phyloP scores from a whole-genome alignment of 2,888 invertebrate species.

The Psylliodes chrysocephalus region DNA sequence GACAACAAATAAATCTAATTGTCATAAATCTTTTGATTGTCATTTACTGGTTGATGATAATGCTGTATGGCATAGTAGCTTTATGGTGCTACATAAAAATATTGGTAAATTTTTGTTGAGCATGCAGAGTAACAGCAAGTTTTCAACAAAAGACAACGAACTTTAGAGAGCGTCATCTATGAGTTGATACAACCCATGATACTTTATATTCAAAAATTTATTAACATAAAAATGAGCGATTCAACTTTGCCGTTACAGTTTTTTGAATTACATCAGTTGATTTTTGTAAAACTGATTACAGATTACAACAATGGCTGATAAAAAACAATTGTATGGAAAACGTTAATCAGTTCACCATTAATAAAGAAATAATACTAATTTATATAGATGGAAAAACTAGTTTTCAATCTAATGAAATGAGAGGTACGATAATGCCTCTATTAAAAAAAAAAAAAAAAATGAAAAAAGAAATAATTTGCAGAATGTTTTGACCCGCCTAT shows the following conservation, averaged over 20 bases:
- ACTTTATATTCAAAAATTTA: neutral
- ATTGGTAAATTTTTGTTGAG: no score
- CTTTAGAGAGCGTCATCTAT: neutral
- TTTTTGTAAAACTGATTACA: neutral
- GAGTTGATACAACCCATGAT: neutral
- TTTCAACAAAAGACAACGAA: no score
- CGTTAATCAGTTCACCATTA: neutral
- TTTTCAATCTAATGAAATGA: neutral
- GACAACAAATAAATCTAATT: neutral
- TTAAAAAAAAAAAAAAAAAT: neutral
- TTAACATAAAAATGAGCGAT: neutral
- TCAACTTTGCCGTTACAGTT: neutral
- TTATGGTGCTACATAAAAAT: no score
- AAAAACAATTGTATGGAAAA: neutral
- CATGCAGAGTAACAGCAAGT: no score
- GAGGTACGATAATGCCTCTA: neutral
- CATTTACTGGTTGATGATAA: no score
- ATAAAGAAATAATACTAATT: neutral
- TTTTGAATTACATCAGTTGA: neutral
- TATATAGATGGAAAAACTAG: neutral
- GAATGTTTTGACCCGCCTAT: neutral
- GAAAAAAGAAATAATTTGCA: neutral
- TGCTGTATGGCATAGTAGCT: no score
- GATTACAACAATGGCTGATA: neutral
- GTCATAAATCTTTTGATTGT: neutral